Conservation (phyloP, 53 echinoderm and acorn worm species). For the Mesocentrotus franciscanus region DNA sequence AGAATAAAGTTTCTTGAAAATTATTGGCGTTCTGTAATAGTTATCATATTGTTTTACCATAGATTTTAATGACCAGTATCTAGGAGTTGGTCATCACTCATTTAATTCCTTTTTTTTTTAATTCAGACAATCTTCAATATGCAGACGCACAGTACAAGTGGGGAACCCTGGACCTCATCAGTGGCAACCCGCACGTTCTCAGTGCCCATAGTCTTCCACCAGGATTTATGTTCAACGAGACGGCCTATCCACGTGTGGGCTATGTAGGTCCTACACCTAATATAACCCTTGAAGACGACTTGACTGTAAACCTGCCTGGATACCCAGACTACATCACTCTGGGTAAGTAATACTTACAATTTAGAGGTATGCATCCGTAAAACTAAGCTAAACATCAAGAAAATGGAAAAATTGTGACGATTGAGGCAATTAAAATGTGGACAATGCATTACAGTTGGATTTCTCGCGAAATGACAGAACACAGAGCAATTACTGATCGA, state of each 20-base stretch:
- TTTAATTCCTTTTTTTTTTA: not conserved
- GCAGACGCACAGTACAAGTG: conserved; percentile 79
- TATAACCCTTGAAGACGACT: conserved; percentile 70
- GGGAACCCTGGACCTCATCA: conserved; percentile 74
- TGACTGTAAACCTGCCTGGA: conserved; percentile 73
- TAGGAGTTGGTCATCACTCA: not conserved
- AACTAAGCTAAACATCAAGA: not conserved
- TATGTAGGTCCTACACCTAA: conserved; percentile 78
- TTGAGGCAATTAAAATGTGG: too few relatives aligned
- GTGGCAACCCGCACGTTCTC: conserved; percentile 71
- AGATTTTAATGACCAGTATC: too few relatives aligned
- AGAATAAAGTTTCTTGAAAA: too few relatives aligned
- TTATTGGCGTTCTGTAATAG: too few relatives aligned
- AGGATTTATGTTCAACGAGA: conserved; percentile 67
- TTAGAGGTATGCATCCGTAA: not conserved
- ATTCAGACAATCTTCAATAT: conserved; percentile 79
- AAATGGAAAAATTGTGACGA: not conserved
- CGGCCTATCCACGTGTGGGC: conserved; percentile 59
- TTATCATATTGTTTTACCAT: too few relatives aligned
- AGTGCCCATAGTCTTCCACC: conserved; percentile 51
- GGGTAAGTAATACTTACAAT: conserved; percentile 65
- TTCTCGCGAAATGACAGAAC: too few relatives aligned
- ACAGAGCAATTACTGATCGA: too few relatives aligned
- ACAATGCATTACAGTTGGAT: too few relatives aligned
- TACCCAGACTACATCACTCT: conserved; percentile 77